Evolutionary conservation across 1,140 invertebrate genomes (phyloP).

Genomic region (Brachionus angularis): DNA sequence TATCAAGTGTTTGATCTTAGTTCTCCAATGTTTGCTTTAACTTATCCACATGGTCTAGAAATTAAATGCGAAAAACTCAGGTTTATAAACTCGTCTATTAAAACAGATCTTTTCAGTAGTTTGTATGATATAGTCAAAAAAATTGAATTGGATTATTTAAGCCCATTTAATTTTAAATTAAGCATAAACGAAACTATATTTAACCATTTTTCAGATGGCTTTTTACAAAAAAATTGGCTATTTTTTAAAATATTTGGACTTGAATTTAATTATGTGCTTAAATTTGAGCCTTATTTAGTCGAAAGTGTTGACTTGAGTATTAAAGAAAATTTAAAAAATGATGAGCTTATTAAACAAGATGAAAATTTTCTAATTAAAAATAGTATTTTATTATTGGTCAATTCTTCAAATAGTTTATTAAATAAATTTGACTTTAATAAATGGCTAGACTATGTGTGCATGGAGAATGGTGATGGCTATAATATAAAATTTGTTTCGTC

Average conservation of each 20-base stretch:
- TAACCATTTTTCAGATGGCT: neutral
- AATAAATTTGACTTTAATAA: constrained; percentile 15
- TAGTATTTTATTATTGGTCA: neutral
- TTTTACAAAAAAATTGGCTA: constrained; percentile 1
- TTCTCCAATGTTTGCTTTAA: neutral
- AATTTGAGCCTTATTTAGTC: neutral
- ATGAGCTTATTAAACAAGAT: neutral
- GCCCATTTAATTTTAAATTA: neutral
- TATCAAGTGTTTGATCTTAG: constrained; percentile 4
- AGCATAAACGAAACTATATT: neutral
- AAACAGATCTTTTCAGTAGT: neutral
- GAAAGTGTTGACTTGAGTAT: neutral
- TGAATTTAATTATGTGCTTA: neutral
- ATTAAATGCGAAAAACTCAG: neutral
- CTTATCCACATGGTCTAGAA: neutral
- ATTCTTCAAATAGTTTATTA: neutral
- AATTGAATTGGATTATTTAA: neutral
- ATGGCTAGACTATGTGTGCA: constrained; percentile 22
- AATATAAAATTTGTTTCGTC: neutral
- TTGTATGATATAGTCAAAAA: neutral
- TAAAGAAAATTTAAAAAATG: neutral
- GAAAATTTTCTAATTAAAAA: neutral
- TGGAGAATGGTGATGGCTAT: constrained; percentile 11
- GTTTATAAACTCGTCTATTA: neutral
- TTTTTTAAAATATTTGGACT: constrained; percentile 2